Evolutionary conservation across 2,797 vertebrate genomes (phyloP).

Genomic region (Crotalus adamanteus): DNA sequence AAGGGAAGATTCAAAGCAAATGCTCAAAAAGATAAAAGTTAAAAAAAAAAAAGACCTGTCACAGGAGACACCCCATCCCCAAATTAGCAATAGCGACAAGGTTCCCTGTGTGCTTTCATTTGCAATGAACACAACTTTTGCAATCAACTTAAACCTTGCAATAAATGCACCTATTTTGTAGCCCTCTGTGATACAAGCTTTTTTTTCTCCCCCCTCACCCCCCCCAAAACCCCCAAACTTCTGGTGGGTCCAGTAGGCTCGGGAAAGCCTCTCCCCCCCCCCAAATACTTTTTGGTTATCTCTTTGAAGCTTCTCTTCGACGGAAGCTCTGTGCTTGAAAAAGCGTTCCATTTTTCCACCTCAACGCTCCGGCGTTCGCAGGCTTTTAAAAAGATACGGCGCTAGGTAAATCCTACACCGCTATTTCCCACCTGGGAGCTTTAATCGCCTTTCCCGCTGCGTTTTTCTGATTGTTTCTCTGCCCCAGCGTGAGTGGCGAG

Average conservation of each 20-base stretch:
- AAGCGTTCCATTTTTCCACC: not conserved
- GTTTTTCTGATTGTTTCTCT: constrained; percentile 39
- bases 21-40: not conserved
- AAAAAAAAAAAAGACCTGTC: not conserved
- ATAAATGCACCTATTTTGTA: not conserved
- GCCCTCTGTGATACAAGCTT: not conserved
- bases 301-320: not conserved
- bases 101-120: too few species aligned
- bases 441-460: constrained; percentile 27
- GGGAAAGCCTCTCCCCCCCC: accelerated
- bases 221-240: not conserved
- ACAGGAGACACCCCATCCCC: too few species aligned
- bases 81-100: not conserved
- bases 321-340: too few species aligned
- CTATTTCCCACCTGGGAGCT: not conserved
- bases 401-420: constrained; percentile 27
- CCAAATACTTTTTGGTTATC: not conserved
- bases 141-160: not conserved
- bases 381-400: not conserved
- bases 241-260: not conserved
- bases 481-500: not conserved
- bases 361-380: not conserved
- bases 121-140: not conserved
- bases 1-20: not conserved
- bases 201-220: too few species aligned